A percentile compares a stretch with the other conserved stretches of the same genome.
These are phyloP conservation scores for Pampus argenteus DNA, from an alignment of 2,797 vertebrate species.

Conservation along the genomic window DNA sequence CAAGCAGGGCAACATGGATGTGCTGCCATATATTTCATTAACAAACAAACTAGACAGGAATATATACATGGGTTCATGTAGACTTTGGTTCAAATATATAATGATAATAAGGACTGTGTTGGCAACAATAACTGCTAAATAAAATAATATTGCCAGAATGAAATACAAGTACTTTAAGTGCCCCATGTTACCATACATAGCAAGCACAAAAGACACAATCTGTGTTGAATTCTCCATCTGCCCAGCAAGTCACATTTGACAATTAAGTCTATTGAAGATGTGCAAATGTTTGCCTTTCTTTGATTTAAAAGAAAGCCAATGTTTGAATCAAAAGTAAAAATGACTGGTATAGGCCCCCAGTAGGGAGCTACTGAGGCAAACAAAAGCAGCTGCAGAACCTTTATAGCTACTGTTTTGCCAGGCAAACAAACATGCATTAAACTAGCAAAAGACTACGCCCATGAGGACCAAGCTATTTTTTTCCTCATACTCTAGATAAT, in stretches of 20 bases:
- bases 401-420: not conserved
- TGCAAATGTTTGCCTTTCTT: no score
- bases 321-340: not conserved
- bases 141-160: slow-evolving; percentile 10
- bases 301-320: not conserved
- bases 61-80: slow-evolving; percentile 63
- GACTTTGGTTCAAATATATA: slow-evolving; percentile 44
- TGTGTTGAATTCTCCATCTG: slow-evolving; percentile 55
- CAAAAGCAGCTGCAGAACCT: not conserved
- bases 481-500: no score
- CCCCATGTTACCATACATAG: slow-evolving; percentile 14
- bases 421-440: not conserved
- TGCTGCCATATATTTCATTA: slow-evolving; percentile 65
- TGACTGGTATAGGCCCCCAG: no score
- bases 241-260: not conserved
- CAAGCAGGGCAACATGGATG: slow-evolving; percentile 39
- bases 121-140: slow-evolving; percentile 13
- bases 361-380: slow-evolving; percentile 13
- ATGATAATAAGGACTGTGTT: slow-evolving; percentile 34
- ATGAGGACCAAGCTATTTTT: not conserved
- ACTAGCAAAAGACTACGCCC: not conserved
- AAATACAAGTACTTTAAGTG: slow-evolving; percentile 21
- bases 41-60: slow-evolving; percentile 44
- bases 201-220: slow-evolving; percentile 47
- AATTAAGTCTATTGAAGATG: not conserved